Percentiles rank a stretch among this genome's conserved stretches.
These are phyloP conservation scores for Oreochromis tanganicae DNA, from an alignment of 2,113 vertebrate genomes.

Conservation along the genomic window DNA sequence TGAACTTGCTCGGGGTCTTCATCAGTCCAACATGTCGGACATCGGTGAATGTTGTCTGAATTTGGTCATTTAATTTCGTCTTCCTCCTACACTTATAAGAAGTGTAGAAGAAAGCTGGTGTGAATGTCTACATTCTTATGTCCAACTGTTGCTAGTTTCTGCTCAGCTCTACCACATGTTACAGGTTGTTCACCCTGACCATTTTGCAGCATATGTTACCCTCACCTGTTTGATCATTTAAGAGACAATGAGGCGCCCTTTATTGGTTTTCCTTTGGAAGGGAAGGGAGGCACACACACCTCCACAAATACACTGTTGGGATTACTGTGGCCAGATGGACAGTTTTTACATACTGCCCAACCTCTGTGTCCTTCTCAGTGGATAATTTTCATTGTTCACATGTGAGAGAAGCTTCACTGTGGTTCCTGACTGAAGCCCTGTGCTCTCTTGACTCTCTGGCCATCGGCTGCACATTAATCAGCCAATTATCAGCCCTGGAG, in stretches of 20 bases:
- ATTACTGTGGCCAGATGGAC: neutral
- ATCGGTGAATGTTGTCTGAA: neutral
- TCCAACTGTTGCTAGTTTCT: neutral
- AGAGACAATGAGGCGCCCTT: neutral
- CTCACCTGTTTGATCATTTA: neutral
- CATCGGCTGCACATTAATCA: conserved; percentile 59
- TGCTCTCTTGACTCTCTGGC: neutral
- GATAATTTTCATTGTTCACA: conserved; percentile 19
- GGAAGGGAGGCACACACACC: neutral
- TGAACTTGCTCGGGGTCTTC: neutral
- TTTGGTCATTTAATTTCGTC: accelerated
- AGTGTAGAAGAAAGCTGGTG: neutral
- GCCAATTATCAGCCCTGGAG: conserved; percentile 53
- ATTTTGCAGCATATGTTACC: neutral
- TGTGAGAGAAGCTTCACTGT: neutral
- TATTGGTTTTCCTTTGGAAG: neutral
- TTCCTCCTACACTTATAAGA: neutral
- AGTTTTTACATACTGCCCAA: neutral
- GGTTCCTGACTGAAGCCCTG: neutral
- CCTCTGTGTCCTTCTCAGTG: neutral
- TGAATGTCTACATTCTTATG: neutral
- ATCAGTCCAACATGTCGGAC: neutral
- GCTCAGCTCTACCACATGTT: neutral
- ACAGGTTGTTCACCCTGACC: neutral
- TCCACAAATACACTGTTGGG: neutral